phyloP scores from a whole-genome alignment of 2,888 invertebrate genomes.

The Nomada fucata region DNA sequence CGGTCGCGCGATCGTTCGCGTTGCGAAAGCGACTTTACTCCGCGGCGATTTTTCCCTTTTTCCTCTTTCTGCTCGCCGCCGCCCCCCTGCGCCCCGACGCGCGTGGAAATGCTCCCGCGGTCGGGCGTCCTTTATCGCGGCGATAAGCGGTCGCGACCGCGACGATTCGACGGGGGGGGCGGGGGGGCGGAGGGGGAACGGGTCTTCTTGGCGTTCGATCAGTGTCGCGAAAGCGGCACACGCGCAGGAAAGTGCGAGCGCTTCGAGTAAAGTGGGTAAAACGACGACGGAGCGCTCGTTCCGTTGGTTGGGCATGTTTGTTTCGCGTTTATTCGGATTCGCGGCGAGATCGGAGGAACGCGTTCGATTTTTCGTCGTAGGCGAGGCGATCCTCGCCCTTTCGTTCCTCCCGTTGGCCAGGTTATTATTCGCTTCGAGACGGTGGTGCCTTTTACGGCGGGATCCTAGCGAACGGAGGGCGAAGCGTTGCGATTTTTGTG shows the following conservation, averaged over 20 bases:
- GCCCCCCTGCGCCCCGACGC: no score
- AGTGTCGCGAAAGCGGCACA: conserved; percentile 27
- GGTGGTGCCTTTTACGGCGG: no score
- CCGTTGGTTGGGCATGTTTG: background rate
- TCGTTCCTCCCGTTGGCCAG: no score
- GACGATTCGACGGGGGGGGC: no score
- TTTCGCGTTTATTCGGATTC: no score
- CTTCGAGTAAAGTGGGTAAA: conserved; percentile 16
- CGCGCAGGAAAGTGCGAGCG: conserved; percentile 6
- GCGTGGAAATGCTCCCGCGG: conserved; percentile 11
- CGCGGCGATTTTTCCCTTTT: conserved; percentile 23
- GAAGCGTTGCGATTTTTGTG: no score
- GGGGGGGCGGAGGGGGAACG: background rate
- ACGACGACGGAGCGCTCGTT: background rate
- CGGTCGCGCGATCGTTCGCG: conserved; percentile 32
- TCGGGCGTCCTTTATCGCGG: background rate
- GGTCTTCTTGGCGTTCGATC: conserved; percentile 1
- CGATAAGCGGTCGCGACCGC: background rate
- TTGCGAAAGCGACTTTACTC: conserved; percentile 59
- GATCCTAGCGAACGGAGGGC: no score
- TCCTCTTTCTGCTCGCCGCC: background rate
- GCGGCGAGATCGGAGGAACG: background rate
- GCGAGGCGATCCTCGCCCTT: no score
- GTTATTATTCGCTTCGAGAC: no score
- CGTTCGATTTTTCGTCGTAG: no score